phyloP scores from a whole-genome alignment of 2,888 invertebrate species.

The Mesoligia furuncula region DNA sequence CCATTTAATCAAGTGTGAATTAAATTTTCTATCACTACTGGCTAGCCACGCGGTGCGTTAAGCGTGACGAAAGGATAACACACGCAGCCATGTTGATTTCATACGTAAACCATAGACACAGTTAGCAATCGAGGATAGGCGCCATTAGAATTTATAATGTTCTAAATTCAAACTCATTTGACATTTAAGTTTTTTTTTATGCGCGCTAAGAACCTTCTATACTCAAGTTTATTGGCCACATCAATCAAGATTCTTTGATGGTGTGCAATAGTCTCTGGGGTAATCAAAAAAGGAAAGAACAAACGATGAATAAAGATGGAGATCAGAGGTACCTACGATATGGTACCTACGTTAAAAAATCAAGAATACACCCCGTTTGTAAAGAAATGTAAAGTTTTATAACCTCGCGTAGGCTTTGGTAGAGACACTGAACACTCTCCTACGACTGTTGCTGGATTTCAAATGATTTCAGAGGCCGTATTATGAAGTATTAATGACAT shows the following conservation, averaged over 20 bases:
- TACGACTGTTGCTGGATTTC: not conserved
- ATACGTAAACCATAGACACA: conserved; percentile 41
- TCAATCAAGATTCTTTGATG: not conserved
- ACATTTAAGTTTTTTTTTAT: not conserved
- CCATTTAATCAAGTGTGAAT: conserved; percentile 51
- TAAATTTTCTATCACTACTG: conserved; percentile 43
- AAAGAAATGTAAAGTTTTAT: conserved; percentile 2
- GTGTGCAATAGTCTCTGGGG: not conserved
- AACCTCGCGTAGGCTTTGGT: not conserved
- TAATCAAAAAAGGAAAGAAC: not conserved
- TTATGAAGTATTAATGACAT: not conserved
- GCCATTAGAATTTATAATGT: conserved; percentile 8
- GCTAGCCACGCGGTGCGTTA: conserved; percentile 14
- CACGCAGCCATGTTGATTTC: conserved; percentile 34
- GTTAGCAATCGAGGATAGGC: not conserved
- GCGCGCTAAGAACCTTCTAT: not conserved
- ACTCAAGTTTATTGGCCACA: not conserved
- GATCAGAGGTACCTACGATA: not conserved
- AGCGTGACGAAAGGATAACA: conserved; percentile 51
- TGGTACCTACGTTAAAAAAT: not conserved
- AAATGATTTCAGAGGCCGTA: conserved; percentile 3
- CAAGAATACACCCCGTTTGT: not conserved
- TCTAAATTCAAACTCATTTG: conserved; percentile 16
- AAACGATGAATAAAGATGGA: not conserved
- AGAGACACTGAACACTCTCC: too few relatives aligned